Evolutionary conservation across 1,140 invertebrate genomes (phyloP).

Genomic region (Orchestia grillus): DNA sequence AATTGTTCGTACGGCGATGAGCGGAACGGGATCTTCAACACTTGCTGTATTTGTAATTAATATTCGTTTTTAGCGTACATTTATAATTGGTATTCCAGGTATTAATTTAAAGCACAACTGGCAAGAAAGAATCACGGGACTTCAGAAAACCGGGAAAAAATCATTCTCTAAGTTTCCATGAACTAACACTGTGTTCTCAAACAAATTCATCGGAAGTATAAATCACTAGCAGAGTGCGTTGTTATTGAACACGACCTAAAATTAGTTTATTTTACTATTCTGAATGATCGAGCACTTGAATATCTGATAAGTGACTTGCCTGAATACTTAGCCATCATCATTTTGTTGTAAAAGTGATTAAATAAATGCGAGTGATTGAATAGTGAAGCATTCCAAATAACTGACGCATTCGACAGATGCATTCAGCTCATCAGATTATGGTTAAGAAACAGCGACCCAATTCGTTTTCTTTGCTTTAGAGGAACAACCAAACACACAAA

Average conservation of each 20-base stretch:
- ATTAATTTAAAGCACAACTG: background rate
- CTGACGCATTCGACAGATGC: background rate
- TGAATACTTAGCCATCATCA: background rate
- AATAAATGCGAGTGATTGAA: background rate
- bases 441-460: background rate
- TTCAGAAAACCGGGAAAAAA: background rate
- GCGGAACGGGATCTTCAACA: background rate
- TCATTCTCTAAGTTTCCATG: background rate
- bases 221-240: background rate
- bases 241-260: background rate
- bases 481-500: background rate
- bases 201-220: background rate
- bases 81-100: background rate
- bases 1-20: background rate
- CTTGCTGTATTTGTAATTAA: background rate
- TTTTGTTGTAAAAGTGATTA: background rate
- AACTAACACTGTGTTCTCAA: background rate
- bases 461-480: background rate
- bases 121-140: background rate
- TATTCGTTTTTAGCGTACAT: background rate
- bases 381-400: background rate
- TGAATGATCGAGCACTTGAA: background rate
- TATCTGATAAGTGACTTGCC: background rate
- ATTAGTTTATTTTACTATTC: background rate
- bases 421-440: too few relatives aligned